These are phyloP conservation scores for Camponotus pennsylvanicus DNA, from an alignment of 1,140 invertebrate species.

Conservation along the genomic window DNA sequence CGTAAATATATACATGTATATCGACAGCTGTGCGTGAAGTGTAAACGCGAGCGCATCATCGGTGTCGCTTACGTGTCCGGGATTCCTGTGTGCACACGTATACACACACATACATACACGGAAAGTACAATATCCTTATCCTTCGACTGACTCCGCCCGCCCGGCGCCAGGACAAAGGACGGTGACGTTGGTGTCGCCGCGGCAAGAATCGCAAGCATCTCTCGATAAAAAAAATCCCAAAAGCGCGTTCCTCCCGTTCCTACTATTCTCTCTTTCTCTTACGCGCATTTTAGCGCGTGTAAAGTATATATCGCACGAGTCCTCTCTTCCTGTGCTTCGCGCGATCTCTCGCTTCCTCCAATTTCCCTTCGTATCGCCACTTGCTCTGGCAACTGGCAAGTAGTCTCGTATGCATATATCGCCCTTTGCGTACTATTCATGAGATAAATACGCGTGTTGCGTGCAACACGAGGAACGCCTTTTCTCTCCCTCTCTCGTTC, in stretches of 20 bases:
- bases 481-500: slow-evolving; percentile 58
- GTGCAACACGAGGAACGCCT: background rate
- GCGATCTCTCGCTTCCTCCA: background rate
- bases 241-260: background rate
- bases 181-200: background rate
- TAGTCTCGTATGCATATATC: background rate
- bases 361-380: background rate
- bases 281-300: background rate
- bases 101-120: background rate
- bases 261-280: background rate
- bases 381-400: background rate
- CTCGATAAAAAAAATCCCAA: background rate
- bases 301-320: background rate
- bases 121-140: slow-evolving; percentile 22
- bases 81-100: background rate
- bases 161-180: slow-evolving; percentile 26
- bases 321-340: slow-evolving; percentile 7
- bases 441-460: slow-evolving; percentile 13
- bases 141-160: slow-evolving; percentile 18
- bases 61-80: slow-evolving; percentile 36
- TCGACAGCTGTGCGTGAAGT: background rate
- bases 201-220: background rate
- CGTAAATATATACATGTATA: no score
- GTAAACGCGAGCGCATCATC: slow-evolving; percentile 13
- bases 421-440: background rate